Conservation (phyloP, 2,797 vertebrate genomes). For the Carduelis carduelis region DNA sequence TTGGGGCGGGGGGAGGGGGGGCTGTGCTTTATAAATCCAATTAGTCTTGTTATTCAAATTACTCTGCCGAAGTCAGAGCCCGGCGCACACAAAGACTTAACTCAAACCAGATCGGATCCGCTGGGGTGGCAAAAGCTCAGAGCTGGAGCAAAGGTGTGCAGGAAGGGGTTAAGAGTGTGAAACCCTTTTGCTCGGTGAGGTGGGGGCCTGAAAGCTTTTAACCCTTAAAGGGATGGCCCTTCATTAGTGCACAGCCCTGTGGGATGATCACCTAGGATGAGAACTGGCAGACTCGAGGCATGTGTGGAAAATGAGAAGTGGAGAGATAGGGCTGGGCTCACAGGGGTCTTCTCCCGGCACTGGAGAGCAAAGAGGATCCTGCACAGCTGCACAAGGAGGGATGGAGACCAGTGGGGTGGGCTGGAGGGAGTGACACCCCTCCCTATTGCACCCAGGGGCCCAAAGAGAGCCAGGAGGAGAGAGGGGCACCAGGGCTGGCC, state of each 20-base stretch:
- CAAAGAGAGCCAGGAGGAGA: not conserved
- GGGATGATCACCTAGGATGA: not conserved
- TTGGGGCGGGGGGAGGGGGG: not conserved
- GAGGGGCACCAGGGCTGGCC: not conserved
- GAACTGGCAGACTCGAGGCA: not conserved
- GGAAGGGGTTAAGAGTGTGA: slow-evolving; percentile 15
- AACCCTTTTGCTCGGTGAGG: not conserved
- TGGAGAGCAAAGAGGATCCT: not conserved
- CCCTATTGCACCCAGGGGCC: not conserved
- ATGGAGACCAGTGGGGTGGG: not conserved
- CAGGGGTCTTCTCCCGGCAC: rapidly evolving
- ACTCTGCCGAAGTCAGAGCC: not conserved
- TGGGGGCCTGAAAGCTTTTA: not conserved
- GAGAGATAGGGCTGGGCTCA: not conserved
- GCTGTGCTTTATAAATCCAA: slow-evolving; percentile 53
- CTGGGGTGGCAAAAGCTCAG: not conserved
- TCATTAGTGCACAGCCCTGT: not conserved
- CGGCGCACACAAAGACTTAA: slow-evolving; percentile 27
- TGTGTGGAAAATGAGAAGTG: not conserved
- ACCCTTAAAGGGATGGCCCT: not conserved
- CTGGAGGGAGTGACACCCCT: not conserved
- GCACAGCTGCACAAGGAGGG: not conserved
- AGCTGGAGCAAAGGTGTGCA: not conserved
- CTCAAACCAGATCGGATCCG: slow-evolving; percentile 22
- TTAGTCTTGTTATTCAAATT: slow-evolving; percentile 59